phyloP scores from a whole-genome alignment of 2,113 vertebrate genomes.

The Sus scrofa region DNA sequence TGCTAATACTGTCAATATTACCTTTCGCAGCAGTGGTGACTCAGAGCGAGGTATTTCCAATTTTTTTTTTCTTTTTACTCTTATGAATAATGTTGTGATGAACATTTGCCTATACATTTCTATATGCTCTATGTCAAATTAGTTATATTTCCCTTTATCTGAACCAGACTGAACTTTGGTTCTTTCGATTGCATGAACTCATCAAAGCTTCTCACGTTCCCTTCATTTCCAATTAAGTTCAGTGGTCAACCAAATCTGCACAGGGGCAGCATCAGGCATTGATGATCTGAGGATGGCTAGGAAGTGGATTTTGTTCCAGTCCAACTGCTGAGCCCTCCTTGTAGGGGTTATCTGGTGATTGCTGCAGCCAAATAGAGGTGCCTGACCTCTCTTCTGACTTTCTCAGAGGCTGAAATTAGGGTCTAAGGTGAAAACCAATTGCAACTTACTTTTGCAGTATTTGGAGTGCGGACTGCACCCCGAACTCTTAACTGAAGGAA shows the following conservation, averaged over 20 bases:
- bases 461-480: not conserved
- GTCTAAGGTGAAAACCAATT: slow-evolving; percentile 10
- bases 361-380: not conserved
- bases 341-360: not conserved
- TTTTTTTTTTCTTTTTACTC: not conserved
- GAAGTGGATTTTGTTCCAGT: not conserved
- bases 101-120: slow-evolving; percentile 2
- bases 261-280: not conserved
- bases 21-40: not conserved
- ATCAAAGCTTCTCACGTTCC: not conserved
- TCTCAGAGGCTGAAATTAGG: slow-evolving; percentile 17
- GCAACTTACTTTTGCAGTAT: slow-evolving; percentile 33
- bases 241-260: not conserved
- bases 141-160: not conserved
- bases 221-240: not conserved
- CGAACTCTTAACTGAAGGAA: not conserved
- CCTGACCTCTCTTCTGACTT: slow-evolving; percentile 4
- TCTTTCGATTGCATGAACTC: not conserved
- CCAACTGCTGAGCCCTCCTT: not conserved
- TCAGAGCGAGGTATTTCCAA: not conserved
- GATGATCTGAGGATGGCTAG: not conserved
- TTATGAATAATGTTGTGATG: not conserved
- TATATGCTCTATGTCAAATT: not conserved
- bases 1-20: not conserved
- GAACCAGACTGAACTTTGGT: not conserved